phyloP scores from a whole-genome alignment of 2,797 vertebrate genomes.

The Esox lucius region DNA sequence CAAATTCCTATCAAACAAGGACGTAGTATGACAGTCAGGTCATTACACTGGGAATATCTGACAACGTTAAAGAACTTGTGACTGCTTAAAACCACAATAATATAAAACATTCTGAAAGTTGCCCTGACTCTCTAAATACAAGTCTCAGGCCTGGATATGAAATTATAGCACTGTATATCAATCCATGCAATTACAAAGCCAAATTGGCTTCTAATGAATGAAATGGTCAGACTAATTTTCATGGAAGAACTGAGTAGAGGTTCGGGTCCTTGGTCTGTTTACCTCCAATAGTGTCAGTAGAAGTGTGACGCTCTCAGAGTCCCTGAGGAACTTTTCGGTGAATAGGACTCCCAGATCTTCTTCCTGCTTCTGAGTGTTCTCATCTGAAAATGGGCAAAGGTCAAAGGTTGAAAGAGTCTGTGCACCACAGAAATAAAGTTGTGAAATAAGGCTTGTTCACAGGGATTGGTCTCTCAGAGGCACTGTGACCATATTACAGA shows the following conservation, averaged over 20 bases:
- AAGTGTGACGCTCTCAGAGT: constrained; percentile 90
- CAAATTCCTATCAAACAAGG: constrained; percentile 84
- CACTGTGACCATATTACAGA: background rate
- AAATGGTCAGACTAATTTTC: background rate
- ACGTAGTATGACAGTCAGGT: background rate
- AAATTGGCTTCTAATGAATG: background rate
- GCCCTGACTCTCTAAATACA: too few species aligned
- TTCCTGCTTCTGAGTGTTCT: constrained; percentile 83
- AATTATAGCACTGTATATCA: too few species aligned
- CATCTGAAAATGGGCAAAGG: constrained; percentile 74
- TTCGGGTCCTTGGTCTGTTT: background rate
- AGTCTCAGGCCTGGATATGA: too few species aligned
- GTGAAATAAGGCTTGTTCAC: constrained; percentile 35
- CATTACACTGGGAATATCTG: too few species aligned
- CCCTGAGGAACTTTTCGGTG: constrained; percentile 91
- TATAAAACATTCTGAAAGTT: too few species aligned
- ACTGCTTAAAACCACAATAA: background rate
- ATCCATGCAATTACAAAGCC: background rate
- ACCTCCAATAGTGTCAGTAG: constrained; percentile 93
- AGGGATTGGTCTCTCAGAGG: constrained; percentile 36
- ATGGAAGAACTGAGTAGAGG: background rate
- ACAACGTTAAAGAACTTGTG: background rate
- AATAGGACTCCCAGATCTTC: constrained; percentile 93
- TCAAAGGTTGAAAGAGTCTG: constrained; percentile 6
- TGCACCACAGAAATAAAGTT: constrained; percentile 6